Evolutionary conservation across 2,888 invertebrate species (phyloP).

Genomic region (Chesias legatella): DNA sequence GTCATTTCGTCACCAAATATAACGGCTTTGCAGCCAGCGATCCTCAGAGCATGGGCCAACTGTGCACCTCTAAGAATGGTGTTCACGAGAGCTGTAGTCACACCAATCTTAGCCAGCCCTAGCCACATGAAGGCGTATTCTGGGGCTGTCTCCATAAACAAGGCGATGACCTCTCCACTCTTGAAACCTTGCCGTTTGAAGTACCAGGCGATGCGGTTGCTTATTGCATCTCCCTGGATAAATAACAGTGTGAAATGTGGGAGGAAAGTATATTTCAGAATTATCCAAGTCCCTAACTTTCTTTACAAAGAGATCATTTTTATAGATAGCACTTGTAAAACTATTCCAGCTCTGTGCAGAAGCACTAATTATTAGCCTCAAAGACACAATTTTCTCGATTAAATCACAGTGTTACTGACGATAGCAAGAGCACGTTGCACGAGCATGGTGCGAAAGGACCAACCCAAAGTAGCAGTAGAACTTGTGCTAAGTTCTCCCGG

Average conservation of each 20-base stretch:
- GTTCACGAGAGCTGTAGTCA: conserved; percentile 93
- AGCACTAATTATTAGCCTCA: no score
- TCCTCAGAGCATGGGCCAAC: conserved; percentile 88
- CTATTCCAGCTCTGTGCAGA: no score
- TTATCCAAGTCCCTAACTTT: no score
- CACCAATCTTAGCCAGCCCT: conserved; percentile 91
- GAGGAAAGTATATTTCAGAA: conserved; percentile 6
- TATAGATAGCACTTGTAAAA: no score
- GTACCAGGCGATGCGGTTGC: conserved; percentile 79
- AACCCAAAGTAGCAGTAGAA: no score
- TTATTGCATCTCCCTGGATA: conserved; percentile 79
- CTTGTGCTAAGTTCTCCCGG: no score
- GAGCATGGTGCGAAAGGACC: no score
- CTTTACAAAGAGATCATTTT: no score
- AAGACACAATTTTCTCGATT: no score
- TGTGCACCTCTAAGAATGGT: conserved; percentile 90
- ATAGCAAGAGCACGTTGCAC: no score
- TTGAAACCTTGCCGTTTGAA: conserved; percentile 76
- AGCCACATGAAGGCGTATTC: conserved; percentile 95
- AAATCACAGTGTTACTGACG: no score
- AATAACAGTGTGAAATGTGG: neutral
- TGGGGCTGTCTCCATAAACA: conserved; percentile 93
- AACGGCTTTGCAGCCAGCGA: conserved; percentile 88
- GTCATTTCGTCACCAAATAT: conserved; percentile 85
- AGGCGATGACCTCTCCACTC: conserved; percentile 90